A percentile compares a stretch with the other conserved stretches of the same genome.
These are phyloP conservation scores for Cyprinodon diabolis DNA, from an alignment of 2,797 vertebrate genomes.

Conservation along the genomic window DNA sequence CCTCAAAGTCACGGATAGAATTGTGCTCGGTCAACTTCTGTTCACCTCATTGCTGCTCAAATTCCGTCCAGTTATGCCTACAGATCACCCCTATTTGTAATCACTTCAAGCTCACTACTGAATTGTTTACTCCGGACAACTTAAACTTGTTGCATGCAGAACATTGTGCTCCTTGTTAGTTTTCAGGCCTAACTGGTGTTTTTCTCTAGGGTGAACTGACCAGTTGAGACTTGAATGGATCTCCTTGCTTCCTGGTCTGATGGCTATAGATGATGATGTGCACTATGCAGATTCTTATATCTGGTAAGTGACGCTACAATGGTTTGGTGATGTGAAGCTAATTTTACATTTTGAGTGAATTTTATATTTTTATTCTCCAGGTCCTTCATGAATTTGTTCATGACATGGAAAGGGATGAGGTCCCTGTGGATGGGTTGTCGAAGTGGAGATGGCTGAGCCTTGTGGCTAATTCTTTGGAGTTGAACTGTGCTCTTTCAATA, in stretches of 20 bases:
- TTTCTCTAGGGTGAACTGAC: constrained; percentile 65
- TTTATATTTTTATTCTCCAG: not conserved
- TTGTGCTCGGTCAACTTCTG: constrained; percentile 67
- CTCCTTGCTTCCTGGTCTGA: constrained; percentile 3
- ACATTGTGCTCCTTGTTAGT: constrained; percentile 4
- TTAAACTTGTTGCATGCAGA: constrained; percentile 66
- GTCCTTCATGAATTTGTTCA: not conserved
- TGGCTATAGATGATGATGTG: not conserved
- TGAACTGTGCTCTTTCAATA: too few species aligned
- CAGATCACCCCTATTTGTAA: constrained; percentile 57
- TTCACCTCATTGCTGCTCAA: constrained; percentile 65
- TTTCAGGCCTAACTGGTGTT: constrained; percentile 42
- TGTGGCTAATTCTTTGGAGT: too few species aligned
- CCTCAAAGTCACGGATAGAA: constrained; percentile 65
- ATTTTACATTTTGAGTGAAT: not conserved
- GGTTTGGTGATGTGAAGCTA: not conserved
- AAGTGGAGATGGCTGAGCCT: too few species aligned
- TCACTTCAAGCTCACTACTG: constrained; percentile 39
- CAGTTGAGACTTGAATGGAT: constrained; percentile 29
- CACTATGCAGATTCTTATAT: not conserved
- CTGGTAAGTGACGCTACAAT: constrained; percentile 6
- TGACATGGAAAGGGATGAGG: not conserved
- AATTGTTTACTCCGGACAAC: constrained; percentile 52
- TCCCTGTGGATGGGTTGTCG: not conserved
- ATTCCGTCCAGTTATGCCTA: constrained; percentile 64